Percentiles rank a stretch among this genome's conserved stretches.
Conservation (phyloP, 2,797 vertebrate genomes). For the Babyrousa celebensis region DNA sequence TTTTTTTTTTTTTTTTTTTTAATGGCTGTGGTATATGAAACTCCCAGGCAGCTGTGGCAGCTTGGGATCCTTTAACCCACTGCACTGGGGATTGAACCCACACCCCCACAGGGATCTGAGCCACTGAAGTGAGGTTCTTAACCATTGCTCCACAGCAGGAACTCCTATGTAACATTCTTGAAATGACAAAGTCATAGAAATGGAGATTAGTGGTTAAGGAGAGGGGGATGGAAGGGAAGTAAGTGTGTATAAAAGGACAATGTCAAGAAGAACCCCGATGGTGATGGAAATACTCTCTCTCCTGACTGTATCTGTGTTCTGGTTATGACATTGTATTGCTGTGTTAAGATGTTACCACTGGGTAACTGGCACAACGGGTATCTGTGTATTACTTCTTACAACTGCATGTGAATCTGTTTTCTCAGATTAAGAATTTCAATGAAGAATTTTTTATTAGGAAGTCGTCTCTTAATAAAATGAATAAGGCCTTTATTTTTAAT, state of each 20-base stretch:
- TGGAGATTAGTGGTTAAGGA: not conserved
- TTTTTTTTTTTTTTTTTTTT: not conserved
- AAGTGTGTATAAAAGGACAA: not conserved
- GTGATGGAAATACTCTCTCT: not conserved
- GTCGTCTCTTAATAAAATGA: not conserved
- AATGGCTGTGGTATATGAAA: too few relatives aligned
- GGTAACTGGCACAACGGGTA: not conserved
- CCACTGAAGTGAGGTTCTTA: too few relatives aligned
- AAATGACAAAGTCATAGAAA: not conserved
- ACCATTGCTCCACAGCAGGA: too few relatives aligned
- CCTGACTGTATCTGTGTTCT: not conserved
- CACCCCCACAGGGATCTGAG: too few relatives aligned
- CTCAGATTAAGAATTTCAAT: not conserved
- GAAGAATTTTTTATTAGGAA: conserved; percentile 11
- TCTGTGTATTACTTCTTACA: not conserved
- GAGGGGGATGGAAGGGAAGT: not conserved
- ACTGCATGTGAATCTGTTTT: not conserved
- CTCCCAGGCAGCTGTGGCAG: too few relatives aligned
- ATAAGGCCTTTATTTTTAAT: conserved; percentile 42
- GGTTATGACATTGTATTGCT: too few relatives aligned
- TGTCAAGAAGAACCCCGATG: not conserved
- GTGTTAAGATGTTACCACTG: not conserved
- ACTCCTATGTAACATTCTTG: not conserved
- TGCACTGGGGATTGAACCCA: too few relatives aligned
- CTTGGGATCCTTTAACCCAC: too few relatives aligned